Conservation (phyloP, 2,797 vertebrate species). For the Brachymystax lenok region DNA sequence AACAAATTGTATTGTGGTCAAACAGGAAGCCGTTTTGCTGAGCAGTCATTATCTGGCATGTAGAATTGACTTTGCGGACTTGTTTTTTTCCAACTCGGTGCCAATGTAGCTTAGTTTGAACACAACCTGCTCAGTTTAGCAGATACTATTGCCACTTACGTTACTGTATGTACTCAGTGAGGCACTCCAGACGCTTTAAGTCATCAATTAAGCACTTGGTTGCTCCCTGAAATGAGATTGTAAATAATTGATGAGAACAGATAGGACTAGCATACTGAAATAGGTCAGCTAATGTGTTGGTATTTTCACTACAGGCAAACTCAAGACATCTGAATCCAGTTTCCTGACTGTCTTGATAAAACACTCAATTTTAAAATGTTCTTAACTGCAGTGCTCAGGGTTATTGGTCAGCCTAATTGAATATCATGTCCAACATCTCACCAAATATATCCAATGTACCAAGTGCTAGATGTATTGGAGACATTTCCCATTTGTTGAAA, state of each 20-base stretch:
- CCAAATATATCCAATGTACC: too few species aligned
- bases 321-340: neutral
- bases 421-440: too few species aligned
- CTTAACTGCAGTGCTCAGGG: too few species aligned
- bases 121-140: neutral
- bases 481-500: too few species aligned
- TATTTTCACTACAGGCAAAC: neutral
- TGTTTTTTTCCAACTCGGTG: neutral
- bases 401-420: too few species aligned
- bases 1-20: conserved; percentile 11
- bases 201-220: neutral
- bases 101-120: neutral
- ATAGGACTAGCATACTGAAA: neutral
- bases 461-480: too few species aligned
- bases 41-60: neutral
- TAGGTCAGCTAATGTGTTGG: neutral
- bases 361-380: too few species aligned
- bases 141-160: neutral
- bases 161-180: neutral
- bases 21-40: conserved; percentile 22
- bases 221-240: neutral
- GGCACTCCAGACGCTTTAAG: neutral
- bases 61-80: neutral
- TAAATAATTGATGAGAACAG: conserved; percentile 7
- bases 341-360: neutral